Percentiles rank a stretch among this genome's conserved stretches.
Conservation (phyloP, 2,113 vertebrate genomes). For the Megaleporinus macrocephalus region DNA sequence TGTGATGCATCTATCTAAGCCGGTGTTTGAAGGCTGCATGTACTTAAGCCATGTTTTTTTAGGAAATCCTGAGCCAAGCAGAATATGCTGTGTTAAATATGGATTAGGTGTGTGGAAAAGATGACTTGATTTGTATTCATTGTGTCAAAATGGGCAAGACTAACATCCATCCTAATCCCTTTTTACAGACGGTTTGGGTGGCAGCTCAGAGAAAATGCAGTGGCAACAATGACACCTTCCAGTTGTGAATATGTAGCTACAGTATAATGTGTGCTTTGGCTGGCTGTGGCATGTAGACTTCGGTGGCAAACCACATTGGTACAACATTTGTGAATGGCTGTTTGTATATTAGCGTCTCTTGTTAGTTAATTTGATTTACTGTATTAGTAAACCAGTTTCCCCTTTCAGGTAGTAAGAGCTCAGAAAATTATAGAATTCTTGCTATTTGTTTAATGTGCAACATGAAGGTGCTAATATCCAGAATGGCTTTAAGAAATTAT, state of each 20-base stretch:
- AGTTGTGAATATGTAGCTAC: slow-evolving; percentile 13
- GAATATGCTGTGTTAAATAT: slow-evolving; percentile 49
- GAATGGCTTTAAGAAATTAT: no score
- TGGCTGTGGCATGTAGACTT: not conserved
- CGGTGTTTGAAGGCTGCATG: not conserved
- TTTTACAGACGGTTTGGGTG: slow-evolving; percentile 63
- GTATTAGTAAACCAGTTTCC: not conserved
- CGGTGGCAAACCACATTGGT: not conserved
- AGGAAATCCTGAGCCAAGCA: slow-evolving; percentile 14
- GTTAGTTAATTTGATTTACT: not conserved
- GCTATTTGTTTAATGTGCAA: no score
- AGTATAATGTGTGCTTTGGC: not conserved
- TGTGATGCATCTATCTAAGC: not conserved
- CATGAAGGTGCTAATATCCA: no score
- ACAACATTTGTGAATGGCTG: not conserved
- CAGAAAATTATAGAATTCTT: no score
- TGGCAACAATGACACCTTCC: slow-evolving; percentile 27
- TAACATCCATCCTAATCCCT: slow-evolving; percentile 69
- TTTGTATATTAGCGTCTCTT: not conserved
- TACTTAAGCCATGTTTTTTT: not conserved
- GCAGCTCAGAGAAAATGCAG: slow-evolving; percentile 38
- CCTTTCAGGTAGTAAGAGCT: no score
- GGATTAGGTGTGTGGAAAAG: slow-evolving; percentile 51
- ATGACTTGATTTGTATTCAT: slow-evolving; percentile 59
- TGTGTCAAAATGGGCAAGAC: slow-evolving; percentile 60